phyloP scores from a whole-genome alignment of 2,888 invertebrate species.

The Coelopa pilipes region DNA sequence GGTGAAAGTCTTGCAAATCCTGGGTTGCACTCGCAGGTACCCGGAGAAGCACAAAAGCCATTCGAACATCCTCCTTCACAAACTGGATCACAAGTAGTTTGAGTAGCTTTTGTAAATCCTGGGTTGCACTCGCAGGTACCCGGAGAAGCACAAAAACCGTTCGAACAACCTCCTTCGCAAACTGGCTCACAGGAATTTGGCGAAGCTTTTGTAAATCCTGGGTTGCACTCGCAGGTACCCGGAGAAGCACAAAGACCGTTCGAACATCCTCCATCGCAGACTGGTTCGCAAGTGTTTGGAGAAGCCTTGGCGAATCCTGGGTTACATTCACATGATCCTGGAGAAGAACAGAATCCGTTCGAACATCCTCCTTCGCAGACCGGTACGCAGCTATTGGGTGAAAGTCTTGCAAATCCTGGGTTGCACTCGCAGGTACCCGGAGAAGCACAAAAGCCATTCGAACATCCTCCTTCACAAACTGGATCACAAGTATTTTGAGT shows the following conservation, averaged over 20 bases:
- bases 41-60: conserved; percentile 75
- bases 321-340: conserved; percentile 43
- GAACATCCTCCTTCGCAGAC: conserved; percentile 48
- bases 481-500: conserved; percentile 57
- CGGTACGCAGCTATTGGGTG: conserved; percentile 35
- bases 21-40: conserved; percentile 68
- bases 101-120: conserved; percentile 23
- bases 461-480: conserved; percentile 44
- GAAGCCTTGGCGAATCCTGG: conserved; percentile 36
- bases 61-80: conserved; percentile 71
- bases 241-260: conserved; percentile 60
- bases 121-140: conserved; percentile 47
- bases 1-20: conserved; percentile 22
- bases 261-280: conserved; percentile 48
- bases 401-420: background rate
- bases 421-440: conserved; percentile 67
- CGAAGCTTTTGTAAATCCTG: conserved; percentile 36
- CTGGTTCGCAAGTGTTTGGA: conserved; percentile 66
- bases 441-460: conserved; percentile 74
- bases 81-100: conserved; percentile 37
- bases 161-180: conserved; percentile 49
- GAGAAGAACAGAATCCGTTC: conserved; percentile 59
- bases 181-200: conserved; percentile 66
- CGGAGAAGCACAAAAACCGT: conserved; percentile 59
- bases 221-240: conserved; percentile 47